Conservation (phyloP, 1,140 invertebrate species). For the Arion vulgaris region DNA sequence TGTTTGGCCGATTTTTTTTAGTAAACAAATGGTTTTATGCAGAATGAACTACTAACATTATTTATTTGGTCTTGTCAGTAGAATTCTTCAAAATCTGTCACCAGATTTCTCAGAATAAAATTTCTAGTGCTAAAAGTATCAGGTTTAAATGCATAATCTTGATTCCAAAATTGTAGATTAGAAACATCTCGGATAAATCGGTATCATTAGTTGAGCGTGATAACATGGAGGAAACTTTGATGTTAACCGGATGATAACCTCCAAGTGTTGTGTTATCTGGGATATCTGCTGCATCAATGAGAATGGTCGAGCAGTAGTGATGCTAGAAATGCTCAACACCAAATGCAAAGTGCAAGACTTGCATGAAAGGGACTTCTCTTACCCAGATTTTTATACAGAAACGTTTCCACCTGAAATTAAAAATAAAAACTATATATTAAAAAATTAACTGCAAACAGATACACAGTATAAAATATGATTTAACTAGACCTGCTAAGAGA, state of each 20-base stretch:
- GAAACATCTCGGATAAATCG: background rate
- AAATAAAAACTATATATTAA: too few relatives aligned
- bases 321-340: conserved; percentile 76
- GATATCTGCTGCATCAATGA: too few relatives aligned
- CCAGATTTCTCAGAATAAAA: background rate
- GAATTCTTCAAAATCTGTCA: background rate
- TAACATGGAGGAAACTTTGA: background rate
- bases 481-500: too few relatives aligned
- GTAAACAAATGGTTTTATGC: background rate
- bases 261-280: too few relatives aligned
- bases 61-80: background rate
- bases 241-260: background rate
- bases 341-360: conserved; percentile 76
- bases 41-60: too few relatives aligned
- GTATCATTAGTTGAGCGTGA: background rate
- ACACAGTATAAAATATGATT: too few relatives aligned
- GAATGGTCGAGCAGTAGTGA: conserved; percentile 74
- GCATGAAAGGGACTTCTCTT: conserved; percentile 75
- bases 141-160: background rate
- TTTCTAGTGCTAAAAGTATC: background rate
- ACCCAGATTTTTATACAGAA: conserved; percentile 74
- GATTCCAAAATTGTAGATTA: background rate
- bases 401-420: conserved; percentile 74
- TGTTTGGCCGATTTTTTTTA: background rate
- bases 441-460: too few relatives aligned